Evolutionary conservation across 2,113 vertebrate genomes (phyloP).

Genomic region (Phylloscopus trochilus): DNA sequence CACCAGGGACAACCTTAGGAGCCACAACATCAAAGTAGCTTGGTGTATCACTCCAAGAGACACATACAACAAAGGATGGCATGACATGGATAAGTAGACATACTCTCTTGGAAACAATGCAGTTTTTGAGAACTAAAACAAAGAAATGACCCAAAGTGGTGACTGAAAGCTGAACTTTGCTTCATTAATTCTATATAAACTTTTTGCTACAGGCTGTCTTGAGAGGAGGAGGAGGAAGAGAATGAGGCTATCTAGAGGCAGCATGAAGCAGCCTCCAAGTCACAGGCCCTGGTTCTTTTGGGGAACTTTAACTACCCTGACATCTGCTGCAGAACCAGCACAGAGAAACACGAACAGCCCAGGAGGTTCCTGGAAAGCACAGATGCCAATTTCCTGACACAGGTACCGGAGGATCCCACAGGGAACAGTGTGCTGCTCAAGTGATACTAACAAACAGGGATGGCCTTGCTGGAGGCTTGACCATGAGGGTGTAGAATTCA

Average conservation of each 20-base stretch:
- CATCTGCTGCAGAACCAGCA: not conserved
- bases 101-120: not conserved
- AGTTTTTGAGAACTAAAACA: not conserved
- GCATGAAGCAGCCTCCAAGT: not conserved
- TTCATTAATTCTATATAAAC: not conserved
- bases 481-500: not conserved
- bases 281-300: not conserved
- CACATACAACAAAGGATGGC: not conserved
- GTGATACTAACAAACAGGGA: not conserved
- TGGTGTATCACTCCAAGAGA: not conserved
- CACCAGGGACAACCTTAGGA: not conserved
- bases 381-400: not conserved
- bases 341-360: not conserved
- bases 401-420: not conserved
- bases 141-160: not conserved
- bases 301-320: not conserved
- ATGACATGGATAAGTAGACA: not conserved
- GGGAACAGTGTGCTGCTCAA: not conserved
- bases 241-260: not conserved
- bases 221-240: not conserved
- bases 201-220: not conserved
- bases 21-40: not conserved
- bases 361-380: not conserved
- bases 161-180: not conserved
- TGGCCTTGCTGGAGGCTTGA: no score